These are phyloP conservation scores for Trinectes maculatus DNA, from an alignment of 2,113 vertebrate species.

Conservation along the genomic window DNA sequence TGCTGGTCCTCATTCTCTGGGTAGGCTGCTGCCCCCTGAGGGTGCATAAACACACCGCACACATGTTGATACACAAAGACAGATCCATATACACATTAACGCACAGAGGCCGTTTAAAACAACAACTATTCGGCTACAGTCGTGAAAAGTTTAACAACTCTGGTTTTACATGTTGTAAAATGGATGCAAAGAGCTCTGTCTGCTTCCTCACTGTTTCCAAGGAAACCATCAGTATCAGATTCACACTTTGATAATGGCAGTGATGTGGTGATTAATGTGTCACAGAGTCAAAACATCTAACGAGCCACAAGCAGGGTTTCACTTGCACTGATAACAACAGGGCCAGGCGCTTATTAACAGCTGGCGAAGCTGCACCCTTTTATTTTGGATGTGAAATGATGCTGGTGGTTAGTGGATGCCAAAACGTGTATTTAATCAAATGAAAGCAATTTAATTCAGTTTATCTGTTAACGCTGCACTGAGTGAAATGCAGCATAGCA, in stretches of 20 bases:
- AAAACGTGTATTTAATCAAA: conserved; percentile 44
- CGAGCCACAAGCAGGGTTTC: conserved; percentile 57
- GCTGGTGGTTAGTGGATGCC: conserved; percentile 22
- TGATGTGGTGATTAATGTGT: conserved; percentile 72
- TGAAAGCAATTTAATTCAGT: conserved; percentile 18
- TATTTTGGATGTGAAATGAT: conserved; percentile 47
- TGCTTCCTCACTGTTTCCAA: conserved; percentile 73
- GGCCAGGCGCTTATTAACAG: conserved; percentile 62
- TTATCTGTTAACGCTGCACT: conserved; percentile 12
- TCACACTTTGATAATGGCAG: conserved; percentile 65
- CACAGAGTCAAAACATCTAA: conserved; percentile 74
- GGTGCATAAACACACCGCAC: conserved; percentile 10
- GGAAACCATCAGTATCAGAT: conserved; percentile 69
- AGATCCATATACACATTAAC: neutral
- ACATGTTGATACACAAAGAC: conserved; percentile 1
- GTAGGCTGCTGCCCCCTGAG: conserved; percentile 95
- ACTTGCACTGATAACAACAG: conserved; percentile 56
- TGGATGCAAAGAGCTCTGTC: conserved; percentile 58
- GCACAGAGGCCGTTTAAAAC: conserved; percentile 1
- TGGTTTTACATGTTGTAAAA: conserved; percentile 13
- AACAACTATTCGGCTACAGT: conserved; percentile 19
- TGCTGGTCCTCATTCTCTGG: conserved; percentile 98
- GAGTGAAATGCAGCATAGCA: neutral
- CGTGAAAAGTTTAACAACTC: conserved; percentile 23
- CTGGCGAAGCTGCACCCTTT: conserved; percentile 44